phyloP scores from a whole-genome alignment of 2,113 vertebrate genomes.

The Dicerorhinus sumatrensis region DNA sequence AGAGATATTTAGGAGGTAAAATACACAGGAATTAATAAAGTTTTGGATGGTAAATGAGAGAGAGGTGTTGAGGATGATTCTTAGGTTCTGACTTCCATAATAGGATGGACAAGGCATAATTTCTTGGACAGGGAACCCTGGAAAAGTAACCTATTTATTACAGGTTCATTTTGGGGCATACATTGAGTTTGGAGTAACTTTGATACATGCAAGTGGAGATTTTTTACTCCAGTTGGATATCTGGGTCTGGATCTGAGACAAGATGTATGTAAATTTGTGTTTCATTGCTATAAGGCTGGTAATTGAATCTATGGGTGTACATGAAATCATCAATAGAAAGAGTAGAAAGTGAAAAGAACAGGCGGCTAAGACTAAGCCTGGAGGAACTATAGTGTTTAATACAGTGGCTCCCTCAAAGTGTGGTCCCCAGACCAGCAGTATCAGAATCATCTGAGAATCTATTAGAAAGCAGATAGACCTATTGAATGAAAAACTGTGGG shows the following conservation, averaged over 20 bases:
- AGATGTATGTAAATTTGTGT: not conserved
- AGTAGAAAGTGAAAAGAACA: not conserved
- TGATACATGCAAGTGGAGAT: not conserved
- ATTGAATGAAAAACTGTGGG: not conserved
- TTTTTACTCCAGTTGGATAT: not conserved
- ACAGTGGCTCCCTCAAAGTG: not conserved
- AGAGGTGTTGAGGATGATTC: not conserved
- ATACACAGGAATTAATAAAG: not conserved
- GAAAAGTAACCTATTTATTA: not conserved
- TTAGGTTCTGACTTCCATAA: not conserved
- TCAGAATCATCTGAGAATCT: not conserved
- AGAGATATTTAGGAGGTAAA: not conserved
- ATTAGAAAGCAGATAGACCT: not conserved
- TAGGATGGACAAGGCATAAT: not conserved
- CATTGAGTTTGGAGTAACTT: not conserved
- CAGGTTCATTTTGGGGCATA: not conserved
- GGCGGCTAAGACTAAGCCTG: not conserved
- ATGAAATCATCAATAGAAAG: not conserved
- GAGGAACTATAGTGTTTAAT: not conserved
- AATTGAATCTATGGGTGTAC: not conserved
- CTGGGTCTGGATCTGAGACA: not conserved
- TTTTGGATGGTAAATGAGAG: conserved; percentile 21
- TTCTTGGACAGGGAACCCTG: not conserved
- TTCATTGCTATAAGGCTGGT: conserved; percentile 19
- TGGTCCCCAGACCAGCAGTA: not conserved